Percentiles rank a stretch among this genome's conserved stretches.
These are phyloP conservation scores for Fragum sueziense DNA, from an alignment of 2,888 invertebrate species.

Conservation along the genomic window DNA sequence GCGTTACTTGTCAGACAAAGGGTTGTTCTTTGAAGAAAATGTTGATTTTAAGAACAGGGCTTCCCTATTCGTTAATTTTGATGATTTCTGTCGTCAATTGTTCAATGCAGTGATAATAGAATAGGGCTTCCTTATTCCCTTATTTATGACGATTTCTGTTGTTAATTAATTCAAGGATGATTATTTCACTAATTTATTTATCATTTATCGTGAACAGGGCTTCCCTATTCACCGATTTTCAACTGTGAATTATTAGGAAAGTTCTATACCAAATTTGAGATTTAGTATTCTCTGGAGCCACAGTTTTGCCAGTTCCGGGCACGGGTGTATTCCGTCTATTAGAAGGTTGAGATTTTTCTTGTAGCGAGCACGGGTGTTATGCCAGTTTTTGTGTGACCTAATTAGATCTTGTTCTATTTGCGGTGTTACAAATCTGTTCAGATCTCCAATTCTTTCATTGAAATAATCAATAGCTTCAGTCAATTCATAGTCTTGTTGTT, in stretches of 20 bases:
- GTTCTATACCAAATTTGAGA: neutral
- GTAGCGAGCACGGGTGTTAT: neutral
- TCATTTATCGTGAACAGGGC: slow-evolving; percentile 13
- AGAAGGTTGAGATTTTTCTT: neutral
- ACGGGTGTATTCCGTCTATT: neutral
- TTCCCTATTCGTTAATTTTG: neutral
- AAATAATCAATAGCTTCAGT: neutral
- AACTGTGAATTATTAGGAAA: too few relatives aligned
- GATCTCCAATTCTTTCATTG: neutral
- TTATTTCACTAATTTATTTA: too few relatives aligned
- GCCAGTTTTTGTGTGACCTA: neutral
- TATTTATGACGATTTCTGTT: neutral
- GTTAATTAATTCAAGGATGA: too few relatives aligned
- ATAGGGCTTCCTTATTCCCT: slow-evolving; percentile 6
- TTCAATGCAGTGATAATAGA: neutral
- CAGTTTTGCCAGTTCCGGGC: neutral
- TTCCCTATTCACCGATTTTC: too few relatives aligned
- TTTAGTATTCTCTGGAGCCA: neutral
- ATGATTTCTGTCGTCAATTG: neutral
- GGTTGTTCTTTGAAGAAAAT: neutral
- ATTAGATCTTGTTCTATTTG: neutral
- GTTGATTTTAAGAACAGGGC: slow-evolving; percentile 1
- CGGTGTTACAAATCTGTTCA: neutral
- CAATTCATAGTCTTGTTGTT: neutral
- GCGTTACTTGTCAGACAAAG: too few relatives aligned